These are phyloP conservation scores for Nematopogon swammerdamellus DNA, from an alignment of 2,888 invertebrate genomes.

Conservation along the genomic window DNA sequence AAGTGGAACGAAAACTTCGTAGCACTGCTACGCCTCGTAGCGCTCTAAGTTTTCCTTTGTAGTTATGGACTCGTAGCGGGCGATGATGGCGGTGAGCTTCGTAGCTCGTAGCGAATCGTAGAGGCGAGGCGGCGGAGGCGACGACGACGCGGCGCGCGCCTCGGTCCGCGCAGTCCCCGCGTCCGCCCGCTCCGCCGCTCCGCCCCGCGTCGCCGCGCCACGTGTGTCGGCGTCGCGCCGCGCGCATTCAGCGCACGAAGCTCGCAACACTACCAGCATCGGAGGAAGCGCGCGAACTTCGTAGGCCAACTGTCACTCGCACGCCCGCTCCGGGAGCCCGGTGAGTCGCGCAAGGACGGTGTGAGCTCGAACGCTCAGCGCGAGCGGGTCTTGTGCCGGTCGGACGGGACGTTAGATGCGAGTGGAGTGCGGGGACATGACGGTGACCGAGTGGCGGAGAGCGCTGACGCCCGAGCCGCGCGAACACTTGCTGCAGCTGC, in stretches of 20 bases:
- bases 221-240: constrained; percentile 7
- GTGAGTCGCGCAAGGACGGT: no score
- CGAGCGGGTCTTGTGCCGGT: background rate
- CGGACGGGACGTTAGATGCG: constrained; percentile 2
- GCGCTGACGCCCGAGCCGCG: background rate
- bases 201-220: constrained; percentile 37
- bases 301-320: constrained; percentile 10
- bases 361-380: no score
- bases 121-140: background rate
- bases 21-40: background rate
- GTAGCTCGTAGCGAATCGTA: background rate
- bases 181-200: constrained; percentile 45
- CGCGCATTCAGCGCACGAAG: constrained; percentile 17
- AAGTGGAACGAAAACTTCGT: no score
- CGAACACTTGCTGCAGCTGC: constrained; percentile 18
- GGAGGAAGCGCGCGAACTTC: background rate
- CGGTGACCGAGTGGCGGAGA: constrained; percentile 42
- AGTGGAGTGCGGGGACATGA: constrained; percentile 29
- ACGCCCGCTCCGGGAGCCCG: constrained; percentile 37
- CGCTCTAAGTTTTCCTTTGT: no score
- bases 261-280: background rate
- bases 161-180: constrained; percentile 50
- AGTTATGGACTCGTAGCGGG: no score
- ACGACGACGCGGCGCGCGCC: constrained; percentile 49
- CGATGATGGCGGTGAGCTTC: no score